A percentile compares a stretch with the other conserved stretches of the same genome.
Evolutionary conservation across 2,888 invertebrate genomes (phyloP).

Genomic region (Drosophila greeni): DNA sequence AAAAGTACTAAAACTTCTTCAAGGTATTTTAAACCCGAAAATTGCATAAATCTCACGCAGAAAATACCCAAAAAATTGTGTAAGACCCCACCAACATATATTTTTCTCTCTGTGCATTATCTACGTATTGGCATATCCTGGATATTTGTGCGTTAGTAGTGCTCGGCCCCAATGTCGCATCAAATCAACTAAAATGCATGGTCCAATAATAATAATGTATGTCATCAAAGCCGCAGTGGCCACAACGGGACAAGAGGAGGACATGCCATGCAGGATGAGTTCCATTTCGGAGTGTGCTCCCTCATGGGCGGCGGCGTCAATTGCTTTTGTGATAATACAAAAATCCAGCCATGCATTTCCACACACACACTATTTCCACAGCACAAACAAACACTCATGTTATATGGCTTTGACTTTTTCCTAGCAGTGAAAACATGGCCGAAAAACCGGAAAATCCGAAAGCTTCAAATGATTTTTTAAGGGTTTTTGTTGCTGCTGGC

Average conservation of each 20-base stretch:
- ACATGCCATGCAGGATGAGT: conserved; percentile 10
- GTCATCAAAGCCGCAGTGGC: conserved; percentile 32
- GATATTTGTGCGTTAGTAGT: conserved; percentile 8
- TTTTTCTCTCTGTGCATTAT: background rate
- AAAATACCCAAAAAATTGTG: background rate
- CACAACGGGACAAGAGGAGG: conserved; percentile 14
- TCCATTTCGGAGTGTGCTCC: conserved; percentile 21
- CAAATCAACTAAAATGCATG: conserved; percentile 44
- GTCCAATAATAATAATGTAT: conserved; percentile 39
- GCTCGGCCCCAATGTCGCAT: conserved; percentile 13
- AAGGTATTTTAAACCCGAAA: background rate
- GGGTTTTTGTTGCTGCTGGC: conserved; percentile 16
- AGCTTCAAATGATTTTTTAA: conserved; percentile 37
- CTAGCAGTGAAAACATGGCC: conserved; percentile 9
- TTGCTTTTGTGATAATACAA: conserved; percentile 41
- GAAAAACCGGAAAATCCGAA: conserved; percentile 13
- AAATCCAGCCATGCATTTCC: conserved; percentile 14
- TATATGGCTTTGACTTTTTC: conserved; percentile 33
- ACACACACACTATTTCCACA: conserved; percentile 5
- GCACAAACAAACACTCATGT: conserved; percentile 3
- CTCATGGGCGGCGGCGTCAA: conserved; percentile 26
- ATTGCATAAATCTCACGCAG: background rate
- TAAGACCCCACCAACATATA: background rate
- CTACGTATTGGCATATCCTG: background rate
- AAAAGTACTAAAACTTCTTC: background rate